These are phyloP conservation scores for Tauraco erythrolophus DNA, from an alignment of 2,113 vertebrate species.

Conservation along the genomic window DNA sequence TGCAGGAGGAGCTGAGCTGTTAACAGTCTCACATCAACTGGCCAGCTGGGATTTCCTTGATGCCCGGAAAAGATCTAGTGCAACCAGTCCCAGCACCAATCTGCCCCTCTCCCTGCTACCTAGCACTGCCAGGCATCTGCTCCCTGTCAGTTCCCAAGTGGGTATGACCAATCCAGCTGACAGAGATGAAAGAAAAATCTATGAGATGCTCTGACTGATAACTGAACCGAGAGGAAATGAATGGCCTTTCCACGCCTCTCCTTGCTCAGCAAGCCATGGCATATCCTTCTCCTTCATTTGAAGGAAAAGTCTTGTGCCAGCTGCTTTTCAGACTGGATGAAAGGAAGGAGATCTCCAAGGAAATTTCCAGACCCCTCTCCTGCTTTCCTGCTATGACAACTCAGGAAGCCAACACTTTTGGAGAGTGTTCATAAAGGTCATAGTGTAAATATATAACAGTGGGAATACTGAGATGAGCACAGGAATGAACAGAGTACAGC, in stretches of 20 bases:
- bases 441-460: not conserved
- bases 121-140: not conserved
- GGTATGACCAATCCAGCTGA: not conserved
- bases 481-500: not conserved
- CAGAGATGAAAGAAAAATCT: not conserved
- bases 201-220: not conserved
- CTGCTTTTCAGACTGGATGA: too few species aligned
- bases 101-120: not conserved
- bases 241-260: not conserved
- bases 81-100: fast-evolving
- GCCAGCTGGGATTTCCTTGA: not conserved
- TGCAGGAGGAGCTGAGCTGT: not conserved
- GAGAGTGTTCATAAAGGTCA: not conserved
- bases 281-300: not conserved
- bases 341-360: not conserved
- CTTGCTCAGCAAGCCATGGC: not conserved
- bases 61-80: not conserved
- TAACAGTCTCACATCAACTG: not conserved
- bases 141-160: not conserved
- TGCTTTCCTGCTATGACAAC: not conserved
- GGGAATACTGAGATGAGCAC: fast-evolving
- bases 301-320: not conserved
- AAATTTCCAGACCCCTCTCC: not conserved
- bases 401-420: not conserved
- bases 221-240: not conserved